Evolutionary conservation across 2,888 invertebrate species (phyloP), one percentile per base, ranked within the genome.

Genomic region (Lycophotia porphyrea): DNA sequence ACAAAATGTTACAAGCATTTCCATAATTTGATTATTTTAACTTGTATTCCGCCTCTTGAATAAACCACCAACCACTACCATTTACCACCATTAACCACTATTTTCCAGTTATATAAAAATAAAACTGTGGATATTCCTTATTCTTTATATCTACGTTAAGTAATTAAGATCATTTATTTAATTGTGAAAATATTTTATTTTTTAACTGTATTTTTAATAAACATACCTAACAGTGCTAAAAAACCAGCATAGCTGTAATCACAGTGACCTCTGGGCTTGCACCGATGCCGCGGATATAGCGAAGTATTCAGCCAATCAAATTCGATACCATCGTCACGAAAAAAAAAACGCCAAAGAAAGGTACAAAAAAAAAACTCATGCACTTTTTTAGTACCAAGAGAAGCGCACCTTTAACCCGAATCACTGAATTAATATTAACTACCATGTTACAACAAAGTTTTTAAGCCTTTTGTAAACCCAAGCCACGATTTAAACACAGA

Each of bases 361-460:
- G 13, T 18, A 18, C 15, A 15, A 34, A 42, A n/a, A 69, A n/a
- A 44, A 69, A 27, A 5, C 1, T 24, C 2, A 1, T 3, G 13
- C 21, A 42, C n/a, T 31, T 55, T 58, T 36, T 71, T 1, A 76
- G 68, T 60, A 36, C 69, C 13, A 82, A 83, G 71, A 13, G 81
- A 77, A 88, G 34, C 75, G 18, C 15, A 82, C 74, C 78, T 82
- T 87, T 82, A 75, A 87, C 86, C 81, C 84, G 80, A 77, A 88
- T 86, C 64, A 79, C 81, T 88, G 91, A 88, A 91, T 92, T 90
- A 90, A 88, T 89, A 91, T 90, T 90, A 88, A 90, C 88, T 76
- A 80, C 72, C 85, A 81, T 89, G 88, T 88, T 88, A 88, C 82
- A 82, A 90, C 88, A 87, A 87, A 47, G 72, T 88, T 85, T 76